Base-by-base conservation (phyloP, 1,140 invertebrate genomes). In the Drosophila pandora region DNA sequence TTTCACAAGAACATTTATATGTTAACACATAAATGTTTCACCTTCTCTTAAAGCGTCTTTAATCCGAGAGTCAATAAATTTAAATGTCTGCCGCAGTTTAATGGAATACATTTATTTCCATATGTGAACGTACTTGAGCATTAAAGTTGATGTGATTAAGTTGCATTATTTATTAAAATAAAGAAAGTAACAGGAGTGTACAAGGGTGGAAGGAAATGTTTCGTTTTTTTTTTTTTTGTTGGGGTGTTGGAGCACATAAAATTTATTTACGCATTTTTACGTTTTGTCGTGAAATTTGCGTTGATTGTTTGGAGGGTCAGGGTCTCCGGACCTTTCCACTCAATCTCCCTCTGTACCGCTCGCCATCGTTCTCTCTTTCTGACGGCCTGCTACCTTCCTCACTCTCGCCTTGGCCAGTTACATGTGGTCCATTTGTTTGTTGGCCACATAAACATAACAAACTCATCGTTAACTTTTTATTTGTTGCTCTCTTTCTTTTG, bases 381-480 rank as follows among this genome's bases (percentile, higher is more conserved):
- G 23, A 53, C 37, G 55, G n/a, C 30, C 30, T 10, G 59, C 30
- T 67, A 64, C 63, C 59, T 65, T 52, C 65, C 28, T 41, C 37
- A 21, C 12, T 45, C 57, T n/a, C 2, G 22, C 72, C 34, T 37
- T 37, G 34, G n/a, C 59, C 34, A 30, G 17, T 64, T 58, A 43
- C 34, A 59, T 87, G 65, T 83, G 83, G 85, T 88, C 87, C 84
- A 89, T 88, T 88, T 88, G 84, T 76, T 63, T 74, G 67, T 77
- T 76, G 79, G 79, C 84, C 65, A 88, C 81, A 88, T 89, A 88
- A 88, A 89, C 83, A 89, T 88, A 88, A 88, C 83, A 89, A 88
- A 89, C 83, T 88, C 83, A 75, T 88, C 83, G 83, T 88, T 88
- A 88, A 88, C 84, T 89, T 88, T 88, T 88, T 88, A 88, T 88